Conservation (phyloP, 2,113 vertebrate species). For the Colaptes auratus region DNA sequence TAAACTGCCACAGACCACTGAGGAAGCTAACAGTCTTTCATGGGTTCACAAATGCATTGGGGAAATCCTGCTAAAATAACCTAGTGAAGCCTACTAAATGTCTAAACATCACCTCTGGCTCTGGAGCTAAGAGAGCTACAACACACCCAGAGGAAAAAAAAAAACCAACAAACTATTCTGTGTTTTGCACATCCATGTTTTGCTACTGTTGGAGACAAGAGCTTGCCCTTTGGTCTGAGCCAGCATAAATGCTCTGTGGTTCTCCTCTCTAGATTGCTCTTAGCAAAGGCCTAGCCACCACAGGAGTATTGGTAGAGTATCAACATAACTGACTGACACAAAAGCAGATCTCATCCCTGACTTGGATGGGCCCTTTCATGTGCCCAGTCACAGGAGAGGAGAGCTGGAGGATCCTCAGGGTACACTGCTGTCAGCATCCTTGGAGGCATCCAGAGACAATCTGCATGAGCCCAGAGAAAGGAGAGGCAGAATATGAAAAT, state of each 20-base stretch:
- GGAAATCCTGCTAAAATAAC: neutral
- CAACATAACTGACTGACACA: neutral
- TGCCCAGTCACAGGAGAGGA: neutral
- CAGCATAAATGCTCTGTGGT: neutral
- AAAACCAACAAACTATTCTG: neutral
- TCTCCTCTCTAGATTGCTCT: neutral
- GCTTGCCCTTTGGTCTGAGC: neutral
- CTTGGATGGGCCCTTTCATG: neutral
- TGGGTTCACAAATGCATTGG: neutral
- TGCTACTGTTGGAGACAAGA: neutral
- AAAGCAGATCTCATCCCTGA: neutral
- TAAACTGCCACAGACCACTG: neutral
- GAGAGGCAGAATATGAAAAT: neutral
- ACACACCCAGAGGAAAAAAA: neutral
- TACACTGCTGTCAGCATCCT: neutral
- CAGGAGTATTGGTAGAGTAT: accelerated
- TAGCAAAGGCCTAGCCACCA: neutral
- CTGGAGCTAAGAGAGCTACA: neutral
- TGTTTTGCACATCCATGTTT: neutral
- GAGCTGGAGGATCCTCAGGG: accelerated
- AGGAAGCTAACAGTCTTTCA: neutral
- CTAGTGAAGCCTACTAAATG: neutral
- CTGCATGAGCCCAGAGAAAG: neutral
- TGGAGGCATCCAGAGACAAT: neutral
- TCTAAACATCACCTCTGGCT: neutral